These are phyloP conservation scores for Acleris cristana DNA, from an alignment of 2,888 invertebrate species.

Conservation along the genomic window DNA sequence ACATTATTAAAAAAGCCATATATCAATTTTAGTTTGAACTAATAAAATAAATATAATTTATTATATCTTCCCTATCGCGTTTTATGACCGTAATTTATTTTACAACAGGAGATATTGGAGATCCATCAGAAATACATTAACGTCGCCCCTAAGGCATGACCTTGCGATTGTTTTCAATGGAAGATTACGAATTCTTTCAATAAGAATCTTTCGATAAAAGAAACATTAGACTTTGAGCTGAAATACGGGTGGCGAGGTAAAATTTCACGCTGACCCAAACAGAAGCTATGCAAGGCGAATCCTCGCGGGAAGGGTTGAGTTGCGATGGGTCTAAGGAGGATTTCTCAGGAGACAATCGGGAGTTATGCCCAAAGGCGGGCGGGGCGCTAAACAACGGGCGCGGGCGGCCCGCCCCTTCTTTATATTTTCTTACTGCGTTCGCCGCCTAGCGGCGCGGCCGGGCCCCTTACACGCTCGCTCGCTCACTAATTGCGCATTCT, in stretches of 20 bases:
- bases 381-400: conserved; percentile 83
- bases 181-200: conserved; percentile 42
- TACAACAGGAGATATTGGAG: conserved; percentile 64
- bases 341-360: conserved; percentile 83
- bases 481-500: conserved; percentile 98
- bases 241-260: conserved; percentile 66
- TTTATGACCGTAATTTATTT: conserved; percentile 64
- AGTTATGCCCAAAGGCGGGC: conserved; percentile 83
- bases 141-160: conserved; percentile 60
- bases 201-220: conserved; percentile 53
- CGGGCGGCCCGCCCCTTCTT: conserved; percentile 86
- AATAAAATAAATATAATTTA: background rate
- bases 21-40: conserved; percentile 1
- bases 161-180: conserved; percentile 60
- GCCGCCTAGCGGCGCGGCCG: conserved; percentile 83
- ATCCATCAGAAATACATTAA: conserved; percentile 82
- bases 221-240: conserved; percentile 64
- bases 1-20: conserved; percentile 6
- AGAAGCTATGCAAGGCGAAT: conserved; percentile 77
- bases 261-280: conserved; percentile 83
- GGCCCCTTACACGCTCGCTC: conserved; percentile 87
- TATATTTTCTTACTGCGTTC: conserved; percentile 88
- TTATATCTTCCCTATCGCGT: conserved; percentile 33
- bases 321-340: conserved; percentile 80
- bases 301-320: conserved; percentile 79